Conservation (phyloP, 1,140 invertebrate genomes). For the Intoshia linei region DNA sequence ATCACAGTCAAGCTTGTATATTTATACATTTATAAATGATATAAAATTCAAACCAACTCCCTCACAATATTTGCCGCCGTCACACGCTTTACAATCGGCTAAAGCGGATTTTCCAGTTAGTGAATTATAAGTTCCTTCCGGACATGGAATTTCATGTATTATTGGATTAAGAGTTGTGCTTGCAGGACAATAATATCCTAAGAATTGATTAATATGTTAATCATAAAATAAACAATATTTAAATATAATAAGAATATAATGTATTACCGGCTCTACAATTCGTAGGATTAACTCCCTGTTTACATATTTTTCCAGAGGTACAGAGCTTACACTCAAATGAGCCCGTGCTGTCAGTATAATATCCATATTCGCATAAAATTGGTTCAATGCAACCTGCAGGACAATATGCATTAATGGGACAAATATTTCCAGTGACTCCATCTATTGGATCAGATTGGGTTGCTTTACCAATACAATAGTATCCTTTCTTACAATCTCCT, state of each 20-base stretch:
- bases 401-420: slow-evolving; percentile 14
- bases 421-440: slow-evolving; percentile 13
- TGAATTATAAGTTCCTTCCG: slow-evolving; percentile 15
- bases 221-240: too few relatives aligned
- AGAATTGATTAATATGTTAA: too few relatives aligned
- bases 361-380: slow-evolving; percentile 11
- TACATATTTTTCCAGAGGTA: slow-evolving; percentile 12
- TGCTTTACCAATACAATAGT: slow-evolving; percentile 12
- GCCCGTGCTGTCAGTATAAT: slow-evolving; percentile 13
- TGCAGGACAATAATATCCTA: slow-evolving; percentile 19
- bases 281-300: too few relatives aligned
- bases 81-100: slow-evolving; percentile 10
- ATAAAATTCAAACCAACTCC: too few relatives aligned
- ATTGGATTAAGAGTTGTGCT: background rate
- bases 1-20: too few relatives aligned
- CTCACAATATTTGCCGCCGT: slow-evolving; percentile 2
- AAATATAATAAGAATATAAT: too few relatives aligned
- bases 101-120: slow-evolving; percentile 10
- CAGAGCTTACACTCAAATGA: slow-evolving; percentile 5
- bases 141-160: slow-evolving; percentile 9
- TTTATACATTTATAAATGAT: too few relatives aligned
- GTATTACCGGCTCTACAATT: slow-evolving; percentile 14
- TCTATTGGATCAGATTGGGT: slow-evolving; percentile 13
- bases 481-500: slow-evolving; percentile 12
- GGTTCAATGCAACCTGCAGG: slow-evolving; percentile 12